A percentile compares a stretch with the other conserved stretches of the same genome.
These are phyloP conservation scores for Beaufortia kweichowensis DNA, from an alignment of 2,113 vertebrate species.

Conservation along the genomic window DNA sequence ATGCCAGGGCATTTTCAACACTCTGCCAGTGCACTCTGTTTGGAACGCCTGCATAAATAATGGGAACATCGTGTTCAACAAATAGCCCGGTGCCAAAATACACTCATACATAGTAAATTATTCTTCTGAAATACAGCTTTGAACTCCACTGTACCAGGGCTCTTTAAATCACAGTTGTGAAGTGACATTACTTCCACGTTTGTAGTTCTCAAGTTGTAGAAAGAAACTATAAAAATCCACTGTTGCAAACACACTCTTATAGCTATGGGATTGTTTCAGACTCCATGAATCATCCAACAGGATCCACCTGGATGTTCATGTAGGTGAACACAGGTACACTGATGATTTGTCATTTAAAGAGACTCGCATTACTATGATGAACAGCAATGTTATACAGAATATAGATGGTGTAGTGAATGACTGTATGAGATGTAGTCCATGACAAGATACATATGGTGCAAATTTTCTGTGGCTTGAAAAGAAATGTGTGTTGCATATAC, in stretches of 20 bases:
- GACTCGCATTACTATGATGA: too few species aligned
- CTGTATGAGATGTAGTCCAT: too few species aligned
- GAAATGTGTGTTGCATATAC: not conserved
- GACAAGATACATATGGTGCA: not conserved
- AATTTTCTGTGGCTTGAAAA: not conserved
- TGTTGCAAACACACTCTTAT: not conserved
- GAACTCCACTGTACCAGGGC: conserved; percentile 9
- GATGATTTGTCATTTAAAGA: too few species aligned
- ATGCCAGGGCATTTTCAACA: conserved; percentile 50
- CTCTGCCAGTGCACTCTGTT: conserved; percentile 54
- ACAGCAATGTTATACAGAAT: too few species aligned
- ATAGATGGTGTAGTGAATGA: too few species aligned
- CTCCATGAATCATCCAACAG: conserved; percentile 5
- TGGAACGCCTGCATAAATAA: conserved; percentile 60
- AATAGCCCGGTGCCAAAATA: conserved; percentile 54
- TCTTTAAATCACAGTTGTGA: conserved; percentile 38
- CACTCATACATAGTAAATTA: conserved; percentile 57
- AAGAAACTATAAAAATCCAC: conserved; percentile 1
- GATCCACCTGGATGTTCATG: not conserved
- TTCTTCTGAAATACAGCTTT: conserved; percentile 45
- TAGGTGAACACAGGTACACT: not conserved
- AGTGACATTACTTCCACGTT: conserved; percentile 10
- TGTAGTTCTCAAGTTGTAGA: not conserved
- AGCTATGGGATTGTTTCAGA: not conserved
- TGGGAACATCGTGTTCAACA: conserved; percentile 57